phyloP scores from a whole-genome alignment of 2,888 invertebrate species.

The Drosophila koepferae region DNA sequence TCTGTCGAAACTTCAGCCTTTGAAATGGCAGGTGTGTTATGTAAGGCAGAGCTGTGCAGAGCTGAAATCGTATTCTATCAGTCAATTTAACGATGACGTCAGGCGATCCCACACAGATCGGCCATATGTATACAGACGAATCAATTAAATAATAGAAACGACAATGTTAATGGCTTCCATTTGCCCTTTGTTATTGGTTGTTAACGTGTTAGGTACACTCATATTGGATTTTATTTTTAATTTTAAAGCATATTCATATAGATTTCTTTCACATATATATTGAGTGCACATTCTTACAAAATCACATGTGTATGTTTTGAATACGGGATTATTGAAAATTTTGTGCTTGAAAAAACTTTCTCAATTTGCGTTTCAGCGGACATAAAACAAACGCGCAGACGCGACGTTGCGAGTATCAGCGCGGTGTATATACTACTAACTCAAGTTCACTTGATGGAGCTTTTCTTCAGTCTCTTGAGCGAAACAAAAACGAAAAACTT shows the following conservation, averaged over 20 bases:
- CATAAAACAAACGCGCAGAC: constrained; percentile 13
- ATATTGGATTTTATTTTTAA: neutral
- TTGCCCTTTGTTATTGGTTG: neutral
- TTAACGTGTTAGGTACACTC: neutral
- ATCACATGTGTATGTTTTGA: constrained; percentile 45
- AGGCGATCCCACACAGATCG: constrained; percentile 11
- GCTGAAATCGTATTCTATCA: constrained; percentile 1
- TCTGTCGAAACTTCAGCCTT: constrained; percentile 1
- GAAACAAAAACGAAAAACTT: constrained; percentile 50
- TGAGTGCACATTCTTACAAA: constrained; percentile 22
- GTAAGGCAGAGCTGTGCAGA: neutral
- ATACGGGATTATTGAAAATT: constrained; percentile 46
- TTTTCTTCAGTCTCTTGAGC: constrained; percentile 27
- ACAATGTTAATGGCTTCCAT: neutral
- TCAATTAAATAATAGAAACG: neutral
- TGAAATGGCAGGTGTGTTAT: constrained; percentile 3
- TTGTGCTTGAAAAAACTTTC: constrained; percentile 66
- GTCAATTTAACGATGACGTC: constrained; percentile 34
- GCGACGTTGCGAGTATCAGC: constrained; percentile 37
- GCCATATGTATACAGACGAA: neutral
- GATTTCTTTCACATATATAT: neutral
- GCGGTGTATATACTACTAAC: constrained; percentile 56
- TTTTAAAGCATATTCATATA: neutral
- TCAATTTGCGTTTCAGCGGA: constrained; percentile 45
- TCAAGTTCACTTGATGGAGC: constrained; percentile 24